Conservation (phyloP, 1,140 invertebrate species). For the Megalopta genalis region DNA sequence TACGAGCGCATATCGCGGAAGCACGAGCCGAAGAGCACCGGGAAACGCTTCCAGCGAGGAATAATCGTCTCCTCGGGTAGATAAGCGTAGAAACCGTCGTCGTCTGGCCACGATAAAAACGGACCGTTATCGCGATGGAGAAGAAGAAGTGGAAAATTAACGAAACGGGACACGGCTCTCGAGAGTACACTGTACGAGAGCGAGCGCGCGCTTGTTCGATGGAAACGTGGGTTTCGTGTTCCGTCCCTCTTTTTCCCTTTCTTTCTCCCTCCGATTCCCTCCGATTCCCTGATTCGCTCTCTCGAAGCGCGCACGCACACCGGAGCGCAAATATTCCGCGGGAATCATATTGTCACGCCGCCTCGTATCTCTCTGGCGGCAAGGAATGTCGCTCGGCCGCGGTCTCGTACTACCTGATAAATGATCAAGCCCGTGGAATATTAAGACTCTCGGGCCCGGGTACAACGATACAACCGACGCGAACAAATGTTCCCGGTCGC, state of each 20-base stretch:
- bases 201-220: neutral
- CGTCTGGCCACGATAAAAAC: constrained; percentile 7
- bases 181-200: too few relatives aligned
- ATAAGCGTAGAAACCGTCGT: constrained; percentile 1
- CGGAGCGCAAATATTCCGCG: constrained; percentile 25
- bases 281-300: too few relatives aligned
- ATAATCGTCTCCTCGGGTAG: constrained; percentile 1
- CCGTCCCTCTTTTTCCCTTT: neutral
- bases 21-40: neutral
- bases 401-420: constrained; percentile 51
- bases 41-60: neutral
- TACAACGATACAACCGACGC: constrained; percentile 52
- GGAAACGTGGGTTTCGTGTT: constrained; percentile 8
- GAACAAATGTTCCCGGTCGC: constrained; percentile 56
- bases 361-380: constrained; percentile 31
- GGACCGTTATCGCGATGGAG: neutral
- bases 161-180: constrained; percentile 30
- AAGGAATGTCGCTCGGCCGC: constrained; percentile 53
- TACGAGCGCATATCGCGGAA: constrained; percentile 2
- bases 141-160: constrained; percentile 30
- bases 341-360: constrained; percentile 46
- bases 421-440: constrained; percentile 55
- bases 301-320: neutral
- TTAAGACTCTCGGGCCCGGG: constrained; percentile 50
- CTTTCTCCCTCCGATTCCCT: too few relatives aligned